Conservation (phyloP, 2,113 vertebrate genomes). For the Psephotus haematonotus region DNA sequence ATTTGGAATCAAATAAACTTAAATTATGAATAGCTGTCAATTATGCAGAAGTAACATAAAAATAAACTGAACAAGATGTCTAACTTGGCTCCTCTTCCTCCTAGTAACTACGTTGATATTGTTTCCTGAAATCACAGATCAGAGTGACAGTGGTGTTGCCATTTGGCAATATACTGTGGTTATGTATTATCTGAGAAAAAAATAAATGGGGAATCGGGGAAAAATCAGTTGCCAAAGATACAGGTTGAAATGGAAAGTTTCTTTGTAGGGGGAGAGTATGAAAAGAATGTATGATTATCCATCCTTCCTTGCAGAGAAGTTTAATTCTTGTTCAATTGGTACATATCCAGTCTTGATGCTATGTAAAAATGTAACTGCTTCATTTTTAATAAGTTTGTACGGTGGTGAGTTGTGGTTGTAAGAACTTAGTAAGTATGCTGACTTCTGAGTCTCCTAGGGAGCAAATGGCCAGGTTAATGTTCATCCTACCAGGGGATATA, state of each 20-base stretch:
- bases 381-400: neutral
- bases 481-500: neutral
- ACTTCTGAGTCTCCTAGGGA: neutral
- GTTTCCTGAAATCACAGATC: neutral
- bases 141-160: neutral
- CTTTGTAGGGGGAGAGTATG: neutral
- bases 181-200: neutral
- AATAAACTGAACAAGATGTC: neutral
- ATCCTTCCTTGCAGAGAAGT: neutral
- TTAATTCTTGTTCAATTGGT: neutral
- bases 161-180: neutral
- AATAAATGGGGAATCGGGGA: neutral
- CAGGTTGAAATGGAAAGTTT: neutral
- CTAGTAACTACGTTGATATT: neutral
- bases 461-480: neutral
- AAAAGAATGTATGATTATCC: neutral
- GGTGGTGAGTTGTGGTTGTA: neutral
- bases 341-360: neutral
- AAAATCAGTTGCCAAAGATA: neutral
- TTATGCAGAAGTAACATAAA: neutral
- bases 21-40: neutral
- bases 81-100: neutral
- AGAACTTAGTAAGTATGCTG: neutral
- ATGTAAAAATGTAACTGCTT: neutral
- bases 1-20: neutral